Percentiles rank a stretch among this genome's conserved stretches.
Conservation (phyloP, 2,888 invertebrate species). For the Sphaerophoria taeniata region DNA sequence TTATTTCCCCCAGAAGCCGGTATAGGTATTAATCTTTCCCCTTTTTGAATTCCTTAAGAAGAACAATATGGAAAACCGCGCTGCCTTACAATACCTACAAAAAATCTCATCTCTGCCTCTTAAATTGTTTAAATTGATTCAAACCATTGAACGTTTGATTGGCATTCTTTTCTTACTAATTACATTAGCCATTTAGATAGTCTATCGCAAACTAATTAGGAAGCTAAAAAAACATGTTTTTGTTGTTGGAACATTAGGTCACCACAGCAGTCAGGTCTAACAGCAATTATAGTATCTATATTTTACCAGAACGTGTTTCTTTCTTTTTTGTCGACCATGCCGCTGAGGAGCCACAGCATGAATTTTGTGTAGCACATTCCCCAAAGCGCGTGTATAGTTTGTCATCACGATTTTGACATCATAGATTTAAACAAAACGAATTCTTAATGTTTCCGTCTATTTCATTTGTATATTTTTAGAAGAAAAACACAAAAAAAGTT, state of each 20-base stretch:
- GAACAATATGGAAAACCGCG: background rate
- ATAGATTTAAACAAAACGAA: conserved; percentile 28
- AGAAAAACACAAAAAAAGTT: conserved; percentile 25
- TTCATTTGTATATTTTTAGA: conserved; percentile 51
- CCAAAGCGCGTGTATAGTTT: conserved; percentile 13
- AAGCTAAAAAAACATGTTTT: conserved; percentile 18
- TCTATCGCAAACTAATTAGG: conserved; percentile 13
- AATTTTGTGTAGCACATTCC: conserved; percentile 23
- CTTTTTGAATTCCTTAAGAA: background rate
- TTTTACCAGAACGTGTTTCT: conserved; percentile 41
- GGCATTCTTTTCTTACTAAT: conserved; percentile 17
- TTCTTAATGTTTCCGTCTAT: conserved; percentile 28
- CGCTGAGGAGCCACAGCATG: background rate
- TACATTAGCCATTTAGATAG: conserved; percentile 30
- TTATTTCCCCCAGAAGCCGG: conserved; percentile 22
- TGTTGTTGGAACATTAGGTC: conserved; percentile 23
- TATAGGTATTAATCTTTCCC: conserved; percentile 19
- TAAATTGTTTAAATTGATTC: conserved; percentile 24
- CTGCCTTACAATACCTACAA: background rate
- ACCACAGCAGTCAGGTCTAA: conserved; percentile 13
- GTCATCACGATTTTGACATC: conserved; percentile 54
- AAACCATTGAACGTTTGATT: background rate
- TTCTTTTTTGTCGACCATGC: background rate
- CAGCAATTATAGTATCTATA: conserved; percentile 29
- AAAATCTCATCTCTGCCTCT: background rate